These are phyloP conservation scores for Sus cebifrons DNA, from an alignment of 2,797 vertebrate genomes.

Conservation along the genomic window DNA sequence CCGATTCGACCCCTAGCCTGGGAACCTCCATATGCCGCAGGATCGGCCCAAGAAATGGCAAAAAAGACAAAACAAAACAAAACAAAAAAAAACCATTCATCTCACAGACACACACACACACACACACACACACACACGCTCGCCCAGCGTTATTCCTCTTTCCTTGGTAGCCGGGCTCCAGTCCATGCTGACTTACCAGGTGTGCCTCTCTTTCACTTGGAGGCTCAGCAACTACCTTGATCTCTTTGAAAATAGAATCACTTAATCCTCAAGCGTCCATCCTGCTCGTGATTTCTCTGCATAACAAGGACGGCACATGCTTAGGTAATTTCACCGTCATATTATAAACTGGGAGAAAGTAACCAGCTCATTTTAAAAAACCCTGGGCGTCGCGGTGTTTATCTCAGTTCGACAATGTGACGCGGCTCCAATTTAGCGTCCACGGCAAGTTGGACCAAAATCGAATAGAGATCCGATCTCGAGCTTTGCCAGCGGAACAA, in stretches of 20 bases:
- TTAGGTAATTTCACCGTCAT: neutral
- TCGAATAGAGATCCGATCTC: slow-evolving; percentile 71
- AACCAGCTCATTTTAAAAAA: neutral
- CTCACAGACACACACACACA: neutral
- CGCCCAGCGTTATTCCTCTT: neutral
- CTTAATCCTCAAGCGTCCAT: neutral
- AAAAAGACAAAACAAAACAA: no score
- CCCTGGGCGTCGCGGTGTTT: neutral
- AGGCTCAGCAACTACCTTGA: slow-evolving; percentile 33
- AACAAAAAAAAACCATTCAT: no score
- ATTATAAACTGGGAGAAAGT: neutral
- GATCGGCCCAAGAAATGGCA: no score
- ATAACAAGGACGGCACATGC: neutral
- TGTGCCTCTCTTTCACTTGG: neutral
- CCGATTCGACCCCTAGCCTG: no score
- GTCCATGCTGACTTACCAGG: neutral
- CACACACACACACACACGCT: rapidly evolving
- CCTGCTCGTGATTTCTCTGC: neutral
- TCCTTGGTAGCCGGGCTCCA: neutral
- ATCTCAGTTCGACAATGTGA: neutral
- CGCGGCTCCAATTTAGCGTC: neutral
- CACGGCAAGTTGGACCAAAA: slow-evolving; percentile 41
- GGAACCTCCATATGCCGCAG: no score
- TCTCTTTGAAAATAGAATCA: slow-evolving; percentile 60
- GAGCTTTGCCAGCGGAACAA: slow-evolving; percentile 36